Conservation (phyloP, 1,140 invertebrate genomes). For the Brachionus rubens region DNA sequence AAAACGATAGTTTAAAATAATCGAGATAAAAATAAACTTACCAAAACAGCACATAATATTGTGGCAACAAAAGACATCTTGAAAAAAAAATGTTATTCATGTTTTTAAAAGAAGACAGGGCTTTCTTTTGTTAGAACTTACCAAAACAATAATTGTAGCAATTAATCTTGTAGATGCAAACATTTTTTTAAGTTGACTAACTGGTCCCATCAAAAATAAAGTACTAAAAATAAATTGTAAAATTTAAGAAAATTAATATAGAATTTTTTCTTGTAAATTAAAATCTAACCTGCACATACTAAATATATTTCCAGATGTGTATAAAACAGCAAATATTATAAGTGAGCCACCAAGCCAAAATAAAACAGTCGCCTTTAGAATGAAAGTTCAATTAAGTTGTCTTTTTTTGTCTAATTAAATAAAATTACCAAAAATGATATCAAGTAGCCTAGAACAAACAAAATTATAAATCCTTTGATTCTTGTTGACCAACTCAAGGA, state of each 20-base stretch:
- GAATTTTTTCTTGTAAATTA: not conserved
- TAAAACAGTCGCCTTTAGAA: constrained; percentile 62
- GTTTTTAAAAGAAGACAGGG: not conserved
- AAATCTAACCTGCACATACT: constrained; percentile 73
- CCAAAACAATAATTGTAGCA: constrained; percentile 75
- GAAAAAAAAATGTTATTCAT: not conserved
- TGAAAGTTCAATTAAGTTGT: not conserved
- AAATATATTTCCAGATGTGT: constrained; percentile 76
- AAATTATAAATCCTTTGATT: constrained; percentile 77
- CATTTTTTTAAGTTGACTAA: constrained; percentile 86
- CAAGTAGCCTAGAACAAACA: constrained; percentile 63
- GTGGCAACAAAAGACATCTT: constrained; percentile 69
- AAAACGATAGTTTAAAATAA: not conserved
- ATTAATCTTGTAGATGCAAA: constrained; percentile 78
- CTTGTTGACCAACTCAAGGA: constrained; percentile 77
- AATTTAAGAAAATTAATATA: not conserved
- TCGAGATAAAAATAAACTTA: constrained; percentile 60
- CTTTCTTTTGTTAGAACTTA: constrained; percentile 49
- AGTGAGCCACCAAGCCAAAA: constrained; percentile 69
- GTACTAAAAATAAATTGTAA: constrained; percentile 66
- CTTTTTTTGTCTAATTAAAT: not conserved
- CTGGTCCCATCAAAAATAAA: constrained; percentile 82
- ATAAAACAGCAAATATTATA: constrained; percentile 80
- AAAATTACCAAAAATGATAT: constrained; percentile 56
- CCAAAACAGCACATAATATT: constrained; percentile 69